Conservation (phyloP, 2,888 invertebrate species). For the Myathropa florea region DNA sequence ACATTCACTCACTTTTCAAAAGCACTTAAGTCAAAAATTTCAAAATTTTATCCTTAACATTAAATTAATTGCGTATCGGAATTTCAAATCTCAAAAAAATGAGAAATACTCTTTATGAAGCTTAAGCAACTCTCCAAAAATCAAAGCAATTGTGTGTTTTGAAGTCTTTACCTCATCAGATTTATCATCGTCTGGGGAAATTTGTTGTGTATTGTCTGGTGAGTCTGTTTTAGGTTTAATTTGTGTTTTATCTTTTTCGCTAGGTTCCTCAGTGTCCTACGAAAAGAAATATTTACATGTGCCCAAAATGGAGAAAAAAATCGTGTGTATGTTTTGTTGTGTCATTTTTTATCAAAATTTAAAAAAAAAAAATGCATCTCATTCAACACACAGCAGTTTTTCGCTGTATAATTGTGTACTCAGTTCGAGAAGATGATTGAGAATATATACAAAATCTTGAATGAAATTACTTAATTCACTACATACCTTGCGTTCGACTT, state of each 20-base stretch:
- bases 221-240: constrained; percentile 32
- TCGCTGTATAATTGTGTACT: too few relatives aligned
- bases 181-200: constrained; percentile 19
- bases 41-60: too few relatives aligned
- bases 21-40: too few relatives aligned
- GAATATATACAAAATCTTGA: not conserved
- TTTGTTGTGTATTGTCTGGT: constrained; percentile 18
- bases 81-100: too few relatives aligned
- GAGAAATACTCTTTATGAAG: too few relatives aligned
- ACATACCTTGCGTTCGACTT: constrained; percentile 75
- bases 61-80: too few relatives aligned
- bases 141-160: not conserved
- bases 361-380: too few relatives aligned
- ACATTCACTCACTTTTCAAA: too few relatives aligned
- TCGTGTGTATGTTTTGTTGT: not conserved
- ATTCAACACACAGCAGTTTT: too few relatives aligned
- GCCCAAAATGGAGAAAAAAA: not conserved
- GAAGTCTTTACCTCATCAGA: constrained; percentile 48
- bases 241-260: constrained; percentile 22
- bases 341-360: not conserved
- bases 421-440: too few relatives aligned
- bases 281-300: constrained; percentile 23
- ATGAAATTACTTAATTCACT: too few relatives aligned
- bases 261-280: not conserved
- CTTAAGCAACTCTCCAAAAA: not conserved